These are phyloP conservation scores for Pseudolycoriella hygida DNA, from an alignment of 2,888 invertebrate species.

Conservation along the genomic window DNA sequence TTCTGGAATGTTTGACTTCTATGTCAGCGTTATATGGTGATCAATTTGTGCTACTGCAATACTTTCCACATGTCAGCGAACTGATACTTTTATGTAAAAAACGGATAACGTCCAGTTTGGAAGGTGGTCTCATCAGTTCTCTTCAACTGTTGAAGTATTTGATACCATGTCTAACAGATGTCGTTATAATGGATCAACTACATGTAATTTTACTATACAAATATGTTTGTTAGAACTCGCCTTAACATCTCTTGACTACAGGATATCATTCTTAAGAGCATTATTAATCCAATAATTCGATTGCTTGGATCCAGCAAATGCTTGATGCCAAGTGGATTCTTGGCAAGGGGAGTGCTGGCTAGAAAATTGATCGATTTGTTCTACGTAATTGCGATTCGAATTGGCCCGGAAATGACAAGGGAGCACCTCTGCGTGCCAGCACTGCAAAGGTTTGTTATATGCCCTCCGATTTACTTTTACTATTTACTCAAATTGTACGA, in stretches of 20 bases:
- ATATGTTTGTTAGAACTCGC: not conserved
- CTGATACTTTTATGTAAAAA: conserved; percentile 63
- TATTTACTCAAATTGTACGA: too few species aligned
- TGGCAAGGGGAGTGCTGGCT: conserved; percentile 56
- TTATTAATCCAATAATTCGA: conserved; percentile 66
- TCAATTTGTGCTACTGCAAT: conserved; percentile 73
- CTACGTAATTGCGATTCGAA: conserved; percentile 56
- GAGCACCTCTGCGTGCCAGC: conserved; percentile 54
- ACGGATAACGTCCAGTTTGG: conserved; percentile 64
- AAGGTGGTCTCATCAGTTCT: conserved; percentile 76
- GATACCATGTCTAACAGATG: conserved; percentile 65
- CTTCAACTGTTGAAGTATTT: conserved; percentile 62
- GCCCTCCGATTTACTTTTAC: conserved; percentile 21
- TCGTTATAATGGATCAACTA: conserved; percentile 71
- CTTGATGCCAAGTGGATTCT: conserved; percentile 63
- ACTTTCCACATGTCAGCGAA: conserved; percentile 78
- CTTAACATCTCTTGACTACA: conserved; percentile 22
- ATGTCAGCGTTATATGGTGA: conserved; percentile 83
- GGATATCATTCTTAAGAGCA: conserved; percentile 71
- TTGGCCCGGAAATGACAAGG: conserved; percentile 62
- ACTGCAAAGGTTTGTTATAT: conserved; percentile 32
- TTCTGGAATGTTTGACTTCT: conserved; percentile 77
- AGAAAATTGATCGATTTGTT: conserved; percentile 68
- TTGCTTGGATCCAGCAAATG: conserved; percentile 63
- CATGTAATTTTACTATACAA: conserved; percentile 42